Conservation (phyloP, 2,797 vertebrate genomes). For the Garrulus glandarius region DNA sequence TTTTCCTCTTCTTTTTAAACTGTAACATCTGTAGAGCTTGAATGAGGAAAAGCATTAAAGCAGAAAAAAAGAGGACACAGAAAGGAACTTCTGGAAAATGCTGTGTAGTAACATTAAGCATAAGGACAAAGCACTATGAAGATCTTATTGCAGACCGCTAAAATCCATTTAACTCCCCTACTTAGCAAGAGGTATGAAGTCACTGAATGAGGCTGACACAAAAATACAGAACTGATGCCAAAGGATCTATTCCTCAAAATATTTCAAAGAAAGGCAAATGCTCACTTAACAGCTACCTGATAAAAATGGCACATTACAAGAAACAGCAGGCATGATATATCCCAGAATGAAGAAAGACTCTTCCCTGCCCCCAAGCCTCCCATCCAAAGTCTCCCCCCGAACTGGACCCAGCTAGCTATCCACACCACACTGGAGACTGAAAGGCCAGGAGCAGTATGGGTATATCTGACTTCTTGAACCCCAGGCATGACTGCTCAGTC, state of each 20-base stretch:
- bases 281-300: constrained; percentile 40
- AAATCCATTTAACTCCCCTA: constrained; percentile 24
- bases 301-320: neutral
- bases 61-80: neutral
- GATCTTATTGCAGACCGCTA: neutral
- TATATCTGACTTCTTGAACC: constrained; percentile 55
- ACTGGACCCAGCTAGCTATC: neutral
- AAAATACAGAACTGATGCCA: constrained; percentile 25
- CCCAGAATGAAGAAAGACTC: neutral
- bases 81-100: neutral
- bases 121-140: neutral
- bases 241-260: constrained; percentile 9
- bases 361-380: neutral
- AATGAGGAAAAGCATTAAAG: neutral
- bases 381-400: neutral
- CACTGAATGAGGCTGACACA: neutral
- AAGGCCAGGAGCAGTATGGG: neutral
- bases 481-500: neutral
- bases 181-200: constrained; percentile 41
- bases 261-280: constrained; percentile 44
- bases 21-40: neutral
- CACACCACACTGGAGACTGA: neutral
- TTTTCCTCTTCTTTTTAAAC: neutral
- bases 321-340: neutral
- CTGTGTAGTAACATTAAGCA: neutral